Conservation (phyloP, 2,113 vertebrate genomes). For the Apteryx mantelli region DNA sequence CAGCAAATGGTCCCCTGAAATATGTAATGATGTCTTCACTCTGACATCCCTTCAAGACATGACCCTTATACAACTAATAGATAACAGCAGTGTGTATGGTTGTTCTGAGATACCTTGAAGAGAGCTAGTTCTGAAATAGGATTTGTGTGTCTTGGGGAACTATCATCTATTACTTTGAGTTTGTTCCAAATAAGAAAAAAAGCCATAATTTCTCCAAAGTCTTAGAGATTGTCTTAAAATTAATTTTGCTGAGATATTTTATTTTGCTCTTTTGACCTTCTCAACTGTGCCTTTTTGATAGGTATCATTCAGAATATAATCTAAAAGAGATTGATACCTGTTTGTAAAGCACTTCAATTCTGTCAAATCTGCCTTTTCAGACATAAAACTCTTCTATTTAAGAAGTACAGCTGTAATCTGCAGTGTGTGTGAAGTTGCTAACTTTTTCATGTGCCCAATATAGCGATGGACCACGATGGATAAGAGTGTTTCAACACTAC, state of each 20-base stretch:
- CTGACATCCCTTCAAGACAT: not conserved
- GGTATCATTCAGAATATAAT: not conserved
- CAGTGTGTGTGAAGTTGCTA: not conserved
- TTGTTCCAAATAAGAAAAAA: not conserved
- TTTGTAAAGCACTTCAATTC: conserved; percentile 6
- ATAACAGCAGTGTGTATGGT: not conserved
- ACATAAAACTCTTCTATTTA: not conserved
- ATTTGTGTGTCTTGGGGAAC: not conserved
- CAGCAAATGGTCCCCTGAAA: not conserved
- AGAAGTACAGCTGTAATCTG: not conserved
- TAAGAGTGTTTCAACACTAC: not conserved
- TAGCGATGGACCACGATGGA: not conserved
- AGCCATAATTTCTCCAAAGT: not conserved
- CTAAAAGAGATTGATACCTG: not conserved
- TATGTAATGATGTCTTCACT: not conserved
- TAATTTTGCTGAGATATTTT: not conserved
- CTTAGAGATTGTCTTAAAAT: not conserved
- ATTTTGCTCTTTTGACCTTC: not conserved
- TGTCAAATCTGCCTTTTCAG: conserved; percentile 5
- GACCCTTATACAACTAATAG: not conserved
- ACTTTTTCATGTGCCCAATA: conserved; percentile 19
- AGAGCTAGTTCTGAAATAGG: not conserved
- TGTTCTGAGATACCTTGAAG: accelerated
- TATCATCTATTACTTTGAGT: not conserved
- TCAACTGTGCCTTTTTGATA: not conserved